These are phyloP conservation scores for Phoxinus dragarum DNA, from an alignment of 2,797 vertebrate genomes.

Conservation along the genomic window DNA sequence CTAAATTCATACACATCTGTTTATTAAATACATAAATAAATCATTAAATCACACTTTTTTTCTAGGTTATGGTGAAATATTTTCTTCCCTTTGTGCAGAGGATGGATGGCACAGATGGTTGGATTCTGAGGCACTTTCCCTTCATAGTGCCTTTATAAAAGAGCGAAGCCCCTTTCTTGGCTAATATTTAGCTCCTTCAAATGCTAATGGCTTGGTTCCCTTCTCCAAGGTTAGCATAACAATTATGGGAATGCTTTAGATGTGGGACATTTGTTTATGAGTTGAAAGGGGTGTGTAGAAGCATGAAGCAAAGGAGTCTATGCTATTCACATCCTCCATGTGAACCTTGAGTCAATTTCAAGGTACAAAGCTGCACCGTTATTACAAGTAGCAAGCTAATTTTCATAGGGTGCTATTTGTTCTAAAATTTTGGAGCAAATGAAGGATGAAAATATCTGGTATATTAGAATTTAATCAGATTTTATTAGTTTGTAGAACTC, in stretches of 20 bases:
- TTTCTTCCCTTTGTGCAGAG: slow-evolving; percentile 79
- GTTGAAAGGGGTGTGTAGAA: slow-evolving; percentile 89
- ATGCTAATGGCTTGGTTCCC: slow-evolving; percentile 96
- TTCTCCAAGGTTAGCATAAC: slow-evolving; percentile 99
- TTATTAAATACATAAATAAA: background rate
- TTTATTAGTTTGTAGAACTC: background rate
- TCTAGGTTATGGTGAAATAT: slow-evolving; percentile 55
- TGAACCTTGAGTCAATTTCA: slow-evolving; percentile 86
- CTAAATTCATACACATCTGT: background rate
- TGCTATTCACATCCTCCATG: slow-evolving; percentile 83
- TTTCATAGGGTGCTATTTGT: slow-evolving; percentile 63
- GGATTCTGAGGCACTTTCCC: slow-evolving; percentile 82
- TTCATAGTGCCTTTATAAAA: slow-evolving; percentile 94
- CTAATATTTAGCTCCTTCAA: slow-evolving; percentile 99
- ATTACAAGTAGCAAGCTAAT: slow-evolving; percentile 74
- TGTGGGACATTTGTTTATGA: slow-evolving; percentile 96
- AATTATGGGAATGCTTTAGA: slow-evolving; percentile 98
- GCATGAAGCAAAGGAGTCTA: slow-evolving; percentile 79
- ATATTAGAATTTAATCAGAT: slow-evolving; percentile 40
- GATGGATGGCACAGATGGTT: slow-evolving; percentile 91
- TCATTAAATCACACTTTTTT: slow-evolving; percentile 30
- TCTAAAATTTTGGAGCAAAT: slow-evolving; percentile 23
- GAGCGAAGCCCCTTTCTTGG: slow-evolving; percentile 91
- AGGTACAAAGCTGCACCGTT: slow-evolving; percentile 84
- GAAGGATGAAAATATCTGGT: slow-evolving; percentile 28